Conservation (phyloP, 2,113 vertebrate genomes). For the Eleginops maclovinus region DNA sequence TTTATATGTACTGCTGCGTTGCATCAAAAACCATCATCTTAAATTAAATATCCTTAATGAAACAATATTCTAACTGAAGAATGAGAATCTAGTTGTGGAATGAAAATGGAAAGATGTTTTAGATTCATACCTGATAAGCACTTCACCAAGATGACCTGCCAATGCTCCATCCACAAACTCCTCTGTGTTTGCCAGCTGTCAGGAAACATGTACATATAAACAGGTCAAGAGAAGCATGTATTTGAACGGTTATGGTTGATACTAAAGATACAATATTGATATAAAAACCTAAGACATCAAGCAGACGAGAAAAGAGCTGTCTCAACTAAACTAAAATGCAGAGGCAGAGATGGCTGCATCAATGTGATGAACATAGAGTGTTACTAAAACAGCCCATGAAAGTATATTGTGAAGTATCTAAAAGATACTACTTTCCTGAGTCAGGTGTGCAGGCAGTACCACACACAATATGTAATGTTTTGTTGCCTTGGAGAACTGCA, state of each 20-base stretch:
- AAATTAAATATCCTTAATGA: background rate
- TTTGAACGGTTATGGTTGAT: background rate
- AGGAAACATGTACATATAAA: background rate
- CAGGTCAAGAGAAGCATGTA: background rate
- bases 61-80: background rate
- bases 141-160: constrained; percentile 97
- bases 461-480: too few species aligned
- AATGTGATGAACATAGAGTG: background rate
- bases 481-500: too few species aligned
- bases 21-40: background rate
- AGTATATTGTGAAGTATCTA: background rate
- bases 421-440: background rate
- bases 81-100: background rate
- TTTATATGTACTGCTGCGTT: background rate
- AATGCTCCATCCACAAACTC: constrained; percentile 98
- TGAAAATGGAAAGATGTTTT: background rate
- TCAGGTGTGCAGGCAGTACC: too few species aligned
- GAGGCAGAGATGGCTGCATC: background rate
- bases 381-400: too few species aligned
- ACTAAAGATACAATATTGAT: too few species aligned
- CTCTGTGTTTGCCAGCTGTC: constrained; percentile 97
- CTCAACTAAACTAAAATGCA: background rate
- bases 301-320: background rate
- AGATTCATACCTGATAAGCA: constrained; percentile 92
- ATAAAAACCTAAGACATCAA: background rate